A percentile compares a stretch with the other conserved stretches of the same genome.
Conservation (phyloP, 2,888 invertebrate species). For the Synergus gifuensis region DNA sequence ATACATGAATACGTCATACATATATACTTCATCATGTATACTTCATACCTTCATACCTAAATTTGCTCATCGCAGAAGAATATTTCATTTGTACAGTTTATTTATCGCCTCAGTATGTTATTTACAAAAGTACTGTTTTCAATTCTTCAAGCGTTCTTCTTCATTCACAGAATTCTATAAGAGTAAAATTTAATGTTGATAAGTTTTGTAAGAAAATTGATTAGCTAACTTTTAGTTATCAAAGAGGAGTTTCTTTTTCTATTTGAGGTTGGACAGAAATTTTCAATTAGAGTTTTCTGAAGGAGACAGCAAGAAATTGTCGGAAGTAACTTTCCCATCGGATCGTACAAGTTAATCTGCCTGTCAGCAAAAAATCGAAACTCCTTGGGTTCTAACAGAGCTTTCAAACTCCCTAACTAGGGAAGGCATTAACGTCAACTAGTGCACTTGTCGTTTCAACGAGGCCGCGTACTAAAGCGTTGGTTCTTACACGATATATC, state of each 20-base stretch:
- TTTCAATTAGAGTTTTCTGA: conserved; percentile 37
- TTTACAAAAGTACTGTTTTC: not conserved
- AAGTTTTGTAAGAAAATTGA: not conserved
- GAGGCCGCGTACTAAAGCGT: conserved; percentile 9
- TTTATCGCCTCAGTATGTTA: not conserved
- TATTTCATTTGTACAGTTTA: not conserved
- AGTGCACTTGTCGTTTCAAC: conserved; percentile 33
- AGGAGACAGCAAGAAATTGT: conserved; percentile 12
- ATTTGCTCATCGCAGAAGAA: not conserved
- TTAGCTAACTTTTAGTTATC: conserved; percentile 12
- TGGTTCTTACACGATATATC: conserved; percentile 1
- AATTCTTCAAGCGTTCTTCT: not conserved
- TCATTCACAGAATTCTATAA: not conserved
- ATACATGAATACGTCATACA: too few species aligned
- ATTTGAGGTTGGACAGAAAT: conserved; percentile 8
- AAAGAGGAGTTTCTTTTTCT: conserved; percentile 11
- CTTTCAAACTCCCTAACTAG: conserved; percentile 28
- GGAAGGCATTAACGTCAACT: conserved; percentile 33
- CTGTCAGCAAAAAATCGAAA: conserved; percentile 34
- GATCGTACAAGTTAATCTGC: conserved; percentile 38
- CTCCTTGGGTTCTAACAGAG: conserved; percentile 21
- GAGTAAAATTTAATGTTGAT: not conserved
- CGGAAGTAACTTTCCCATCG: conserved; percentile 14
- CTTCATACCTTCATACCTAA: too few species aligned
- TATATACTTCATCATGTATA: too few species aligned